A percentile compares a stretch with the other conserved stretches of the same genome.
phyloP scores from a whole-genome alignment of 2,888 invertebrate genomes.

The Cheiracanthium punctorium region DNA sequence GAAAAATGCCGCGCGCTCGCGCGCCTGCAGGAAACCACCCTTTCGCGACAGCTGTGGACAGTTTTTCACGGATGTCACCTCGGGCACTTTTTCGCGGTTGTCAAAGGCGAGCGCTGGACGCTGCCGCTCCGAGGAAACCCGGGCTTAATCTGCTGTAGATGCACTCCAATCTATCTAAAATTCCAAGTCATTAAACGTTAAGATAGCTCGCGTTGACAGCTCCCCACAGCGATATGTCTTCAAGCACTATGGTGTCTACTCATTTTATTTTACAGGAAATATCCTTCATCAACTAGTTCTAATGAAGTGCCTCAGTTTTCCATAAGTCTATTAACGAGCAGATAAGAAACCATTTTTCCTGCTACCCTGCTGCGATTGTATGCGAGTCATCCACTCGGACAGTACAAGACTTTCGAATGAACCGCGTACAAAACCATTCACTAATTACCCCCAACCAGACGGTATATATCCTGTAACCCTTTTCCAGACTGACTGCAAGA shows the following conservation, averaged over 20 bases:
- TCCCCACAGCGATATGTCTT: not conserved
- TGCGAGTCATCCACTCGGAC: not conserved
- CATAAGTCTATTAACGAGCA: not conserved
- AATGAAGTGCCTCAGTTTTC: not conserved
- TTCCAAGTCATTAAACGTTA: too few species aligned
- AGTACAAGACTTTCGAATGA: not conserved
- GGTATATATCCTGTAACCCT: conserved; percentile 15
- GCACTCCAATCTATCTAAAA: too few species aligned
- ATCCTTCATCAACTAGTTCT: not conserved
- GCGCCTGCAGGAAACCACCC: too few species aligned
- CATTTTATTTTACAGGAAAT: not conserved
- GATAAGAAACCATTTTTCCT: not conserved
- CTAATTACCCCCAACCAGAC: conserved; percentile 40
- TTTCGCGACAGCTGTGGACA: too few species aligned
- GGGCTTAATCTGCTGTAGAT: too few species aligned
- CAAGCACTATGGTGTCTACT: not conserved
- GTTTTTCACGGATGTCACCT: too few species aligned
- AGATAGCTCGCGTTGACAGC: not conserved
- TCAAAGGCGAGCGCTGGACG: too few species aligned
- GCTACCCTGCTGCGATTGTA: not conserved
- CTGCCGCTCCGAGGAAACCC: too few species aligned
- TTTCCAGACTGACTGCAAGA: conserved; percentile 16
- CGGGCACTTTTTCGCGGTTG: too few species aligned
- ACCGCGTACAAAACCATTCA: conserved; percentile 19
- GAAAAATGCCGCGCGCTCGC: too few species aligned